Percentiles rank a stretch among this genome's conserved stretches.
Conservation (phyloP, 1,140 invertebrate genomes). For the Oedothorax gibbosus region DNA sequence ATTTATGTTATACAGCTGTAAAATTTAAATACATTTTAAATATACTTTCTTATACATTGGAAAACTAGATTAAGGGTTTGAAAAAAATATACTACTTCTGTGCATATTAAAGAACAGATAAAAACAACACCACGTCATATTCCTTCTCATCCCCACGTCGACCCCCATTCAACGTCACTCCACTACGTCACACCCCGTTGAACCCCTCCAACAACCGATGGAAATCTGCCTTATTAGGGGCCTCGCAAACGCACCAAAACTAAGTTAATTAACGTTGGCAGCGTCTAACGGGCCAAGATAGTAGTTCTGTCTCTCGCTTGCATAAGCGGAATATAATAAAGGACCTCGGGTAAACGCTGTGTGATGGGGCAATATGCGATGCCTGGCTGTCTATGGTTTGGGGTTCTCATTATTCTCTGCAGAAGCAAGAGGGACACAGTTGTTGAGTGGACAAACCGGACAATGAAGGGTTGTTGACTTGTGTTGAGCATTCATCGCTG, state of each 20-base stretch:
- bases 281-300: constrained; percentile 53
- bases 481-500: not conserved
- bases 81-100: too few relatives aligned
- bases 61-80: too few relatives aligned
- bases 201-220: constrained; percentile 42
- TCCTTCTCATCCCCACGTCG: not conserved
- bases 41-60: too few relatives aligned
- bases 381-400: constrained; percentile 4
- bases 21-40: too few relatives aligned
- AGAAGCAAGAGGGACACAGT: constrained; percentile 9
- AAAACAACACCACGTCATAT: too few relatives aligned
- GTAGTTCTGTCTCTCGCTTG: constrained; percentile 29
- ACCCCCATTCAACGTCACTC: constrained; percentile 53
- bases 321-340: constrained; percentile 56
- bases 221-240: constrained; percentile 57
- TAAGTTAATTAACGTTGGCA: constrained; percentile 58
- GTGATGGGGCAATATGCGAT: constrained; percentile 32
- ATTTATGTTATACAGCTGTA: too few relatives aligned
- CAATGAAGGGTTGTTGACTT: constrained; percentile 14
- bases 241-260: constrained; percentile 39
- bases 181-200: constrained; percentile 50
- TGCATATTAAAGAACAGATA: too few relatives aligned
- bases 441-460: constrained; percentile 37
- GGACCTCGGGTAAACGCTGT: constrained; percentile 43
- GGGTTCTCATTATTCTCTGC: constrained; percentile 21